Base-by-base conservation (phyloP, 2,113 vertebrate species). In the Cisticola juncidis region DNA sequence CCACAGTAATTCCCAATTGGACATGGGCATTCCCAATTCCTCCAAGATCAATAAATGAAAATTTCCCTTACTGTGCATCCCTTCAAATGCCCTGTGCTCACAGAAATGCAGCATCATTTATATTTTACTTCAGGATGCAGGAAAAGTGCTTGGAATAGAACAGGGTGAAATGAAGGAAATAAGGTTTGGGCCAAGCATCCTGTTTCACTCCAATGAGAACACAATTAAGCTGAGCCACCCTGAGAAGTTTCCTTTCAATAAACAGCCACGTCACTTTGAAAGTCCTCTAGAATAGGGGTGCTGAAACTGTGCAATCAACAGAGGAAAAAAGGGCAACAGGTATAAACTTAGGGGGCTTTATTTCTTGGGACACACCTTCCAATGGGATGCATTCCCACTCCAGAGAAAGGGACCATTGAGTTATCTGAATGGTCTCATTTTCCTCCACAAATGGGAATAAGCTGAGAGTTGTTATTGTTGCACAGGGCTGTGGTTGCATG, bases 111-210 rank as follows among this genome's bases (percentile, higher is more conserved):
- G 61, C 29, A 48, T 68, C 92, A 47, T 72, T 36, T 33, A 54
- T 96, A 81, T 97, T 97, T 95, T 91, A 73, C 91, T 97, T 94
- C 97, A 97, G 97, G 97, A 98, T 97, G 94, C 97, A 97, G 98
- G 98, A 97, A 77, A 96, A 93, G 97, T 71, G 94, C 97, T 98
- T 97, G 96, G 95, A 97, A 96, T 97, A 97, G 97, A 98, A 97
- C 91, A 76, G 97, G 95, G 94, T 90, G 92, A 96, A 98, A 98
- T 98, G 97, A 97, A 98, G 98, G 98, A 98, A 98, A 98, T 95
- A 68, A 57, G 93, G 86, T 97, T 97, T 89, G 97, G 94, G 96
- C 95, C 91, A 97, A 92, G 87, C 97, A 98, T 98, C 98, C 97
- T 98, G 97, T 98, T 98, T 86, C 68, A 77, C 42, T 93, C 90